Evolutionary conservation across 2,113 vertebrate genomes (phyloP).

Genomic region (Alligator sinensis): DNA sequence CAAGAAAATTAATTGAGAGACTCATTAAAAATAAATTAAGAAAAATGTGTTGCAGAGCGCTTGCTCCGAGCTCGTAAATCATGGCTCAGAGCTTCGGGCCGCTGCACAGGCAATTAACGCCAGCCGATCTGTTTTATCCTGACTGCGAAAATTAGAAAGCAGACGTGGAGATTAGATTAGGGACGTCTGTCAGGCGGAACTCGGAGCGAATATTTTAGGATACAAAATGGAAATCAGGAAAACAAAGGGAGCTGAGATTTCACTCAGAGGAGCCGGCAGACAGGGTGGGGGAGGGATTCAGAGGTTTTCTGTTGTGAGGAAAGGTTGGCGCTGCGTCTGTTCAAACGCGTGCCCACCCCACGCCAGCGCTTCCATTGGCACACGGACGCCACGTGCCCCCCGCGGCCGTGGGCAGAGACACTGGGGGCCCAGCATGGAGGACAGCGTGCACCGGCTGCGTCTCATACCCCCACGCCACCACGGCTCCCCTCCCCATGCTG

Average conservation of each 20-base stretch:
- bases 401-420: background rate
- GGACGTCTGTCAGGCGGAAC: constrained; percentile 94
- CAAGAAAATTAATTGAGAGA: constrained; percentile 98
- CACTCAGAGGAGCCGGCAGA: constrained; percentile 59
- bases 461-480: background rate
- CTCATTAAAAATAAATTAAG: constrained; percentile 99
- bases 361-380: accelerated
- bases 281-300: constrained; percentile 20
- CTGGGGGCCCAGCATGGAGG: background rate
- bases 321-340: background rate
- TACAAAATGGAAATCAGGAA: constrained; percentile 83
- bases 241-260: constrained; percentile 76
- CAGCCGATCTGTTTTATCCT: constrained; percentile 99
- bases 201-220: constrained; percentile 94
- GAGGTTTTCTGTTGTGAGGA: background rate
- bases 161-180: constrained; percentile 98
- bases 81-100: constrained; percentile 90
- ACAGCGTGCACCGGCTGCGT: background rate
- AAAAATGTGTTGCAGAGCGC: constrained; percentile 96
- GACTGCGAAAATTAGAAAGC: constrained; percentile 98
- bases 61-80: constrained; percentile 95
- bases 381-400: accelerated
- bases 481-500: accelerated
- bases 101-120: constrained; percentile 94
- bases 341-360: accelerated